phyloP scores from a whole-genome alignment of 2,797 vertebrate genomes.

The Oreochromis mossambicus region DNA sequence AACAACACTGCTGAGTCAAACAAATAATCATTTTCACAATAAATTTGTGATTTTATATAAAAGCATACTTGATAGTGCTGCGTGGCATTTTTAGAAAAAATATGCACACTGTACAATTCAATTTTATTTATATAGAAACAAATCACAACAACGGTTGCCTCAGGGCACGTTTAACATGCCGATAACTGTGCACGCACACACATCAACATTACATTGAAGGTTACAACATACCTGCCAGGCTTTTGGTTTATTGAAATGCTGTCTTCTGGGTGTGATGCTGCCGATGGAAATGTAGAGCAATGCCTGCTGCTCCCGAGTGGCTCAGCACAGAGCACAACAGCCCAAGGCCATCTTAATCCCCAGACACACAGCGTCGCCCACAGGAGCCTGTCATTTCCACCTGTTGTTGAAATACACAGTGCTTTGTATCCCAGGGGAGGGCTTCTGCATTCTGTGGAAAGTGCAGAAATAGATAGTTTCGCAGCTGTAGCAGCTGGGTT shows the following conservation, averaged over 20 bases:
- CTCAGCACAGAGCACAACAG: constrained; percentile 16
- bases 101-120: not conserved
- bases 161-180: not conserved
- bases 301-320: not conserved
- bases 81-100: not conserved
- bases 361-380: not conserved
- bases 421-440: not conserved
- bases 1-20: not conserved
- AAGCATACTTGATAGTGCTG: not conserved
- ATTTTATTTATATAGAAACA: not conserved
- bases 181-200: not conserved
- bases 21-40: not conserved
- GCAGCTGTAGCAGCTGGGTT: not conserved
- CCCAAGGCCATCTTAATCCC: not conserved
- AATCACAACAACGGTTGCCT: not conserved
- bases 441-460: not conserved
- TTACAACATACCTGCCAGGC: not conserved
- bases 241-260: constrained; percentile 11
- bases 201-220: not conserved
- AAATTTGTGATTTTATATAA: not conserved
- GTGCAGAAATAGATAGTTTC: not conserved
- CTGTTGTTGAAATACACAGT: not conserved
- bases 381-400: not conserved
- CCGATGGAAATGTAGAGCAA: not conserved
- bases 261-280: constrained; percentile 9